Evolutionary conservation across 1,140 invertebrate species (phyloP).

Genomic region (Orchestia grillus): DNA sequence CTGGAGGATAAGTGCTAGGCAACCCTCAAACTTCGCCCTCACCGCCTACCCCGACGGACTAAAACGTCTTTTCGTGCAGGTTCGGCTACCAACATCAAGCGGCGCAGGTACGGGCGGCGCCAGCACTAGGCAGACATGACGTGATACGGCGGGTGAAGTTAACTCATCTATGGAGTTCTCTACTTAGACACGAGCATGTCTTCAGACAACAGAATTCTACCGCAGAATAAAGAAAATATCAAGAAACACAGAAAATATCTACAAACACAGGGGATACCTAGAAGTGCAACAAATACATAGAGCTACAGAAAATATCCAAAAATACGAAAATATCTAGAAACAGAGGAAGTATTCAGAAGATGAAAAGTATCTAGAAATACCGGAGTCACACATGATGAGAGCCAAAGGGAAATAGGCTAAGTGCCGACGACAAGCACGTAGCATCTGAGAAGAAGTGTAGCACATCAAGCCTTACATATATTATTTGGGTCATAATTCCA

Average conservation of each 20-base stretch:
- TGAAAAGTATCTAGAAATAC: too few relatives aligned
- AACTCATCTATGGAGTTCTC: background rate
- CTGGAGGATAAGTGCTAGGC: background rate
- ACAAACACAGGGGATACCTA: background rate
- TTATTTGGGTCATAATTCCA: constrained; percentile 33
- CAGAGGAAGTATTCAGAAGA: too few relatives aligned
- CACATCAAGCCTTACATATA: constrained; percentile 31
- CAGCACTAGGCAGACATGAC: background rate
- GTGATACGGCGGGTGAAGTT: background rate
- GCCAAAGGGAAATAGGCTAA: too few relatives aligned
- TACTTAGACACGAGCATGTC: background rate
- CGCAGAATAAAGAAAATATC: background rate
- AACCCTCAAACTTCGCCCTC: too few relatives aligned
- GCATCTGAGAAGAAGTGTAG: background rate
- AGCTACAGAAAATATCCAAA: background rate
- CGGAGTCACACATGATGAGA: too few relatives aligned
- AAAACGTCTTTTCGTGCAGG: background rate
- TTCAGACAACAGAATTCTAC: background rate
- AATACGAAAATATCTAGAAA: background rate
- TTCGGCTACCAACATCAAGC: background rate
- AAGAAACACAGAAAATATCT: background rate
- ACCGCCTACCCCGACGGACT: background rate
- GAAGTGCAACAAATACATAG: background rate
- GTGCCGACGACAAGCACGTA: background rate
- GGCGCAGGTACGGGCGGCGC: background rate